These are phyloP conservation scores for Torymus auratus DNA, from an alignment of 2,888 invertebrate species.

Conservation along the genomic window DNA sequence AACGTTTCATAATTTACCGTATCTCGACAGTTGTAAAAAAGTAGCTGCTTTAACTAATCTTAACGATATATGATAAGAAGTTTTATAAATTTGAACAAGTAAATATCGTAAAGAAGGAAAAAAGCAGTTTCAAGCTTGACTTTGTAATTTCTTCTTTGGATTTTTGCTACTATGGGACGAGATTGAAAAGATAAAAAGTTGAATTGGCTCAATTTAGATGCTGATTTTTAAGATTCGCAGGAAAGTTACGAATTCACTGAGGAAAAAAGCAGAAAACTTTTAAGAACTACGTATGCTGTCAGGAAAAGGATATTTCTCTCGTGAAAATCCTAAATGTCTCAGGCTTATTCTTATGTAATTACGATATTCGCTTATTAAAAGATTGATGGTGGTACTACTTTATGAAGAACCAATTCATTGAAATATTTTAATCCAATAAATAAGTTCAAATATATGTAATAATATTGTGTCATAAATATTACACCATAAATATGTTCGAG, in stretches of 20 bases:
- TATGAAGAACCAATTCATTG: background rate
- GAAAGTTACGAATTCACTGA: constrained; percentile 16
- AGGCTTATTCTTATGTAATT: background rate
- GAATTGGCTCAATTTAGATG: constrained; percentile 36
- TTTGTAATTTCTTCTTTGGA: constrained; percentile 33
- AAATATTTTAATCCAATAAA: too few species aligned
- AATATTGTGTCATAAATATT: too few species aligned
- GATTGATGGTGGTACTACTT: background rate
- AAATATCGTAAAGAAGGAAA: constrained; percentile 8
- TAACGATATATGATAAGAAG: constrained; percentile 3
- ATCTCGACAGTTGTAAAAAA: background rate
- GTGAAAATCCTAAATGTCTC: constrained; percentile 1
- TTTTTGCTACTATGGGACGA: constrained; percentile 21
- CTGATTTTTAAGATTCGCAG: constrained; percentile 29
- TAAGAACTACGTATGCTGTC: background rate
- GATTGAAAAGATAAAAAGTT: constrained; percentile 45
- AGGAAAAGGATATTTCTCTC: constrained; percentile 1
- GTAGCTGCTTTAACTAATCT: background rate
- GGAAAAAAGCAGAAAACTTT: constrained; percentile 24
- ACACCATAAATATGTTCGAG: too few species aligned
- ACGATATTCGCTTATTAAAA: background rate
- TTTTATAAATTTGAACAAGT: background rate
- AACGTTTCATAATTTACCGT: too few species aligned
- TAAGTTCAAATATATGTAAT: too few species aligned
- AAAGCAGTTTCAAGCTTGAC: constrained; percentile 32